Evolutionary conservation across 2,113 vertebrate species (phyloP).

Genomic region (Ibidorhyncha struthersii): DNA sequence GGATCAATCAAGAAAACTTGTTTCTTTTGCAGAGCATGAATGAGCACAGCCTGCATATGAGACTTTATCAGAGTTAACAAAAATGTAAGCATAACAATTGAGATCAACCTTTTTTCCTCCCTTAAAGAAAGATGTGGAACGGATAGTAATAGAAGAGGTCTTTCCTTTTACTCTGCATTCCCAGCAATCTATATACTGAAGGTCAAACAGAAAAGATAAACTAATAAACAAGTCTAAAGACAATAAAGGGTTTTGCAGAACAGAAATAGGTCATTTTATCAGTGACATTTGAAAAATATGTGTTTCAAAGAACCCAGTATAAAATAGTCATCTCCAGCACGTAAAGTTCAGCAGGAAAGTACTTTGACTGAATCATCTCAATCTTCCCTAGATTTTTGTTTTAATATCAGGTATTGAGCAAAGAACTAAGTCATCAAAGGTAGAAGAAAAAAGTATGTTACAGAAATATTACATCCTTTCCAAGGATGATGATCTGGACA

Average conservation of each 20-base stretch:
- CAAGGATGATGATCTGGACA: neutral
- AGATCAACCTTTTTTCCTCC: neutral
- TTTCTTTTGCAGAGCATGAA: neutral
- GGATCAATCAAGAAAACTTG: neutral
- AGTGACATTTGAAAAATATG: neutral
- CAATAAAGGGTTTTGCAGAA: neutral
- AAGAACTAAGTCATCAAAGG: neutral
- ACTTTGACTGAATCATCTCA: neutral
- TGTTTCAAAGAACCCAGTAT: neutral
- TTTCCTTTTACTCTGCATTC: neutral
- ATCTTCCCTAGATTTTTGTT: neutral
- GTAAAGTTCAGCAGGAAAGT: neutral
- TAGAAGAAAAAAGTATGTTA: neutral
- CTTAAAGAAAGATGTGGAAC: neutral
- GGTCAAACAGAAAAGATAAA: neutral
- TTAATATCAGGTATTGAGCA: neutral
- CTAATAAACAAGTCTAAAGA: neutral
- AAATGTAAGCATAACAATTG: neutral
- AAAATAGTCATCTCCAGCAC: neutral
- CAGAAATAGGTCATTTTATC: neutral
- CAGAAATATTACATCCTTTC: neutral
- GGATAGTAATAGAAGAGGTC: neutral
- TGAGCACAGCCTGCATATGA: neutral
- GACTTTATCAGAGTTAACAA: neutral
- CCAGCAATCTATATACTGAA: neutral